Evolutionary conservation across 2,888 invertebrate species (phyloP).

Genomic region (Dynastes maya): DNA sequence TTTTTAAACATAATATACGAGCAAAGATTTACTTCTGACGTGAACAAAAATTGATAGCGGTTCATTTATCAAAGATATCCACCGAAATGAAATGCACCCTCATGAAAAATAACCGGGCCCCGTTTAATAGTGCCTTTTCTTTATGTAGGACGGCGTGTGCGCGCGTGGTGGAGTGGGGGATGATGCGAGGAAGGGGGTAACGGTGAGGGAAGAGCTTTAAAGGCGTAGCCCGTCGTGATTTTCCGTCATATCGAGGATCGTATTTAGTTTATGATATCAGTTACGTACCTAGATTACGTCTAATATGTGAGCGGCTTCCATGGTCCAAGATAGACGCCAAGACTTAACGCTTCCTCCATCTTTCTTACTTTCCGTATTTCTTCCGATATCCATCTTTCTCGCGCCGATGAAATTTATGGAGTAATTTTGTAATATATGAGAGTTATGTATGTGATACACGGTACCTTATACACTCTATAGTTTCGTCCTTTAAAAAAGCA

Average conservation of each 20-base stretch:
- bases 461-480: background rate
- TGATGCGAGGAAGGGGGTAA: conserved; percentile 53
- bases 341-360: conserved; percentile 16
- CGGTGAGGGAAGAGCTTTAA: conserved; percentile 61
- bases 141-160: conserved; percentile 1
- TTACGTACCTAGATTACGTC: conserved; percentile 57
- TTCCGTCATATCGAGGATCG: conserved; percentile 57
- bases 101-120: conserved; percentile 63
- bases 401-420: conserved; percentile 35
- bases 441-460: background rate
- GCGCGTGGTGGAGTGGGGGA: conserved; percentile 60
- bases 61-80: conserved; percentile 64
- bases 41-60: conserved; percentile 63
- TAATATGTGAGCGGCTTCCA: conserved; percentile 55
- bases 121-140: conserved; percentile 61
- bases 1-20: conserved; percentile 54
- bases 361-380: background rate
- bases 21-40: conserved; percentile 53
- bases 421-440: conserved; percentile 33
- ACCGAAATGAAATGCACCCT: conserved; percentile 63
- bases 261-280: conserved; percentile 57
- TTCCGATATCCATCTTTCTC: background rate
- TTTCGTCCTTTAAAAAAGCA: background rate
- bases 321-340: conserved; percentile 42
- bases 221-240: conserved; percentile 55